Base-by-base conservation (phyloP, 30 jellyfish, hydroid and myxozoan species). In the Cassiopea xamachana region DNA sequence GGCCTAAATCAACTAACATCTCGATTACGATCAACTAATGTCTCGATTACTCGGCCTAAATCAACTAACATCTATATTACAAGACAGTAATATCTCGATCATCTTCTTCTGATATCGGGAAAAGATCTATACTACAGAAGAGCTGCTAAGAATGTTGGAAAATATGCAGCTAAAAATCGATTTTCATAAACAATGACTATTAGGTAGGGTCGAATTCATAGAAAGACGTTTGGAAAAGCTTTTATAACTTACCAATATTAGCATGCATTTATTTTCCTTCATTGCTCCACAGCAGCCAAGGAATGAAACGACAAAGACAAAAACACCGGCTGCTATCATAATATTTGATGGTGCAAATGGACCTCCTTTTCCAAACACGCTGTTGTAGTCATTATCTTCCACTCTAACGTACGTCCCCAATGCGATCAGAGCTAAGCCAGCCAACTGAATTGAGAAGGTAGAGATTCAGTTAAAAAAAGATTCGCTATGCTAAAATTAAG, bases 201-300 rank as follows among this genome's bases (percentile, higher is more conserved):
- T 27, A 27, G 39, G 39, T 27, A 27, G 39, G 0, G 39, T 27
- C 39, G 39, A 27, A 27, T 27, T 27, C 39, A 27, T 27, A 27
- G 39, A 27, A 27, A 0, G 39, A 27, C 39, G 39, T 27, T 27
- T 27, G 39, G 39, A 27, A 27, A 27, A 27, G 39, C 0, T 27
- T 64, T 49, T 46, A 3, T 3, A 47, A 77, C 90, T 60, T 51
- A 88, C 95, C 69, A 81, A 16, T 5, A 80, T 64, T 1, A 90
- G 86, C 85, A 90, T 2, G 46, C 92, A 90, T 58, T 90, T 90
- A 86, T 88, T 74, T 64, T 90, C 82, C 60, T 84, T 90, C 70
- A 90, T 75, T 27, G 97, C 97, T 17, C 97, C 97, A 83, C 89
- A 77, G 50, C 97, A 90, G 16, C 97, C 97, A 60, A 90, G 9